Evolutionary conservation across 2,797 vertebrate genomes (phyloP).

Genomic region (Distichodus sexfasciatus): DNA sequence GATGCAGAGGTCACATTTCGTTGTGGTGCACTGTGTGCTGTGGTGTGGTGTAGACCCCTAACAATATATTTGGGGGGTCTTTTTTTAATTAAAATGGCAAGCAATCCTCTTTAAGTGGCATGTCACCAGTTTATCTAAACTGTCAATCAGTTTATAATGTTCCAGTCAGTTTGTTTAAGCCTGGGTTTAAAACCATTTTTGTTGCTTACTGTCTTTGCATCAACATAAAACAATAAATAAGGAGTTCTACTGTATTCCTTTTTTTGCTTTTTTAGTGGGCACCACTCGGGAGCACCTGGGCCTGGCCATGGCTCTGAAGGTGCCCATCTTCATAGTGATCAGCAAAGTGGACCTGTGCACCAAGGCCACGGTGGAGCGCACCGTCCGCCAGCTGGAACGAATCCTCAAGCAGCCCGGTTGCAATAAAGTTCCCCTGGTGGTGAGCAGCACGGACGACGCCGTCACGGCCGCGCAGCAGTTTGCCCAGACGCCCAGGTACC

Average conservation of each 20-base stretch:
- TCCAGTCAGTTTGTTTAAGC: too few relatives aligned
- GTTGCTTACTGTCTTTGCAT: too few relatives aligned
- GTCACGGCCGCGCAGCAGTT: constrained; percentile 86
- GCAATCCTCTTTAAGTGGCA: too few relatives aligned
- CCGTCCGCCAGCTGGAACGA: constrained; percentile 82
- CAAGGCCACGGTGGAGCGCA: constrained; percentile 80
- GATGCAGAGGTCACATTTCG: too few relatives aligned
- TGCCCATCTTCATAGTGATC: constrained; percentile 86
- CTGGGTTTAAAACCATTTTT: too few relatives aligned
- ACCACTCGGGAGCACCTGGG: constrained; percentile 85
- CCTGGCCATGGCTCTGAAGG: constrained; percentile 84
- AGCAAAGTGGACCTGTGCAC: constrained; percentile 86
- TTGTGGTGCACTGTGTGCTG: too few relatives aligned
- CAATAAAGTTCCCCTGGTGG: constrained; percentile 83
- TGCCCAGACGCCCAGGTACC: constrained; percentile 82
- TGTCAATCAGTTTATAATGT: too few relatives aligned
- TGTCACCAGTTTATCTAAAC: too few relatives aligned
- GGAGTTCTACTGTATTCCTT: not conserved
- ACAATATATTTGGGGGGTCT: too few relatives aligned
- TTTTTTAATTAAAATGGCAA: too few relatives aligned
- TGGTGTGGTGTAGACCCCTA: too few relatives aligned
- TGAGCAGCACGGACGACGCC: constrained; percentile 78
- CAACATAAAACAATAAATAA: not conserved
- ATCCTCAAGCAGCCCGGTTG: constrained; percentile 86
- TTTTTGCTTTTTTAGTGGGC: constrained; percentile 65